Base-by-base conservation (phyloP, 1,140 invertebrate species). In the Dufourea novaeangliae region DNA sequence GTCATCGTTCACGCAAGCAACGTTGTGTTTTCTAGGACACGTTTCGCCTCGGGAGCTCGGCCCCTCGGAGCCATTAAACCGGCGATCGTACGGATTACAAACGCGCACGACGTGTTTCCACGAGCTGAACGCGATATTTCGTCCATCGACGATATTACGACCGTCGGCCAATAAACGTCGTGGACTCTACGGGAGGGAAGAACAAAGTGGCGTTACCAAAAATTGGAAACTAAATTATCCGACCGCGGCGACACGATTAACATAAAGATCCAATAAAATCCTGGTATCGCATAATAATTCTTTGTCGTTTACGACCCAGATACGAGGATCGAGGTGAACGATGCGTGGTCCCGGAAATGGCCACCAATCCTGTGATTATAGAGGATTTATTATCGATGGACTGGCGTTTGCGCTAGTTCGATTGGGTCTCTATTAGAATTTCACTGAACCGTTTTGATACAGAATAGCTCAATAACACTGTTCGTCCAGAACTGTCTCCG, bases 1-100 rank as follows among this genome's bases (percentile, higher is more conserved):
- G 52, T 44, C 46, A 50, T 20, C n/a, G 69, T 29, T 63, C 70
- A 32, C 46, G 61, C 61, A 52, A 73, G 25, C n/a, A n/a, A n/a
- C n/a, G n/a, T n/a, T n/a, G n/a, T 37, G 34, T 73, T 73, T 73
- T 73, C 71, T 73, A 73, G 71, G 71, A 41, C 71, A 64, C 71
- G 22, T 34, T 73, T 17, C 44, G 57, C 69, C 57, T 72, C 57
- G 39, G 52, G 50, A n/a, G n/a, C n/a, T n/a, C n/a, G n/a, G n/a
- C n/a, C n/a, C n/a, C n/a, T n/a, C 20, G 25, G 39, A 46, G 27
- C 69, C 44, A 62, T 72, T 63, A 54, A 73, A 54, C 2, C 59
- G 10, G 32, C 29, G 34, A 41, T 39, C 44, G 59, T 52, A 8
- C 44, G 22, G 32, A 52, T 71, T 39, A 46, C 25, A 32, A 12